Conservation (phyloP, 2,797 vertebrate species). For the Parauchenoglanis punctatus region DNA sequence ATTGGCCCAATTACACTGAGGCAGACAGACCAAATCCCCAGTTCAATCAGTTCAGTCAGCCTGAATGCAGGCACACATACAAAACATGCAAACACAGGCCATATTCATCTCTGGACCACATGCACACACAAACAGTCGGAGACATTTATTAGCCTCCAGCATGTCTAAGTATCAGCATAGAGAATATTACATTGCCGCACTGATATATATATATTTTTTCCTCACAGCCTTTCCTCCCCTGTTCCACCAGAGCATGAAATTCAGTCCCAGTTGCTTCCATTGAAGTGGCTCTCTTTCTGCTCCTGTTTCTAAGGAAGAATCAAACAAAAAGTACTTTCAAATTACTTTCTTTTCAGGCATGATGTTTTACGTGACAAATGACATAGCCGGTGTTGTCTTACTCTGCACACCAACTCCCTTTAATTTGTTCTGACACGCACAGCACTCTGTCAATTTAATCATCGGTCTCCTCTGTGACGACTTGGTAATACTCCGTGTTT, state of each 20-base stretch:
- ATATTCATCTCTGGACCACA: background rate
- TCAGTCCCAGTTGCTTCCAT: background rate
- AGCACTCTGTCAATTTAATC: background rate
- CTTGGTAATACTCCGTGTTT: slow-evolving; percentile 8
- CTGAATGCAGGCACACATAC: slow-evolving; percentile 16
- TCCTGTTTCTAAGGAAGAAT: background rate
- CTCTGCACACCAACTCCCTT: slow-evolving; percentile 8
- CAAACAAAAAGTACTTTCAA: background rate
- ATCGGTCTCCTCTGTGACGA: background rate
- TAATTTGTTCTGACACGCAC: slow-evolving; percentile 22
- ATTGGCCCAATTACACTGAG: slow-evolving; percentile 54
- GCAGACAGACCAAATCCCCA: slow-evolving; percentile 40
- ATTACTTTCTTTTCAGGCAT: background rate
- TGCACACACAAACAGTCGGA: background rate
- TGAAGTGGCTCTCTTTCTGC: background rate
- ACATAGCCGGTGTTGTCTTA: slow-evolving; percentile 7
- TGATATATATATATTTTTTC: background rate
- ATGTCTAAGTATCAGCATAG: background rate
- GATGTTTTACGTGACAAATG: slow-evolving; percentile 17
- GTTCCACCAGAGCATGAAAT: background rate
- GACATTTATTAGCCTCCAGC: slow-evolving; percentile 2
- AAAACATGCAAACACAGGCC: background rate
- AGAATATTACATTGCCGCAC: background rate
- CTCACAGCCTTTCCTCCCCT: background rate
- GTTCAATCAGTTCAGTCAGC: slow-evolving; percentile 37